Evolutionary conservation across 2,113 vertebrate genomes (phyloP).

Genomic region (Heliornis fulica): DNA sequence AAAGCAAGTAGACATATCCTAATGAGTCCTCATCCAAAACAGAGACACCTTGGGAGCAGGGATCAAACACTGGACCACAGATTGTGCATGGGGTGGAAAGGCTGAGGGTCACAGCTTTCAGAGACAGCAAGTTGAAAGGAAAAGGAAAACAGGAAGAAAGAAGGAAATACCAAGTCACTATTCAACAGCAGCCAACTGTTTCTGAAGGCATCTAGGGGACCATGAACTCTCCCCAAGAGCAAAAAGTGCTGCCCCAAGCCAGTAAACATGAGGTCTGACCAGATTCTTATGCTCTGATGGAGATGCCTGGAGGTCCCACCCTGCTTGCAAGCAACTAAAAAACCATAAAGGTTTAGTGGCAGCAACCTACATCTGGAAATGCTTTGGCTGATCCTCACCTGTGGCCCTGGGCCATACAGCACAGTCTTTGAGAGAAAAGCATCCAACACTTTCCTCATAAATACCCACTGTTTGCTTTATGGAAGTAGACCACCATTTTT

Average conservation of each 20-base stretch:
- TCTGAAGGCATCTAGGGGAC: background rate
- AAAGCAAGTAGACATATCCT: background rate
- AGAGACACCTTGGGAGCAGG: background rate
- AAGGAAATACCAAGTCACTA: background rate
- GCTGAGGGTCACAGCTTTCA: background rate
- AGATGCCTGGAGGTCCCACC: background rate
- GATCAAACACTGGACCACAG: background rate
- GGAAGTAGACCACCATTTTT: background rate
- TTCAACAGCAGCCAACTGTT: background rate
- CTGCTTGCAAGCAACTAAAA: background rate
- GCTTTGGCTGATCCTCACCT: background rate
- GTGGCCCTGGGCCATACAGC: background rate
- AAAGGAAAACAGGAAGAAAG: background rate
- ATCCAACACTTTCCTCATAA: background rate
- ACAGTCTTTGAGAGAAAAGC: background rate
- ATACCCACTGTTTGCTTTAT: background rate
- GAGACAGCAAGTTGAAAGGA: background rate
- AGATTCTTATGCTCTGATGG: background rate
- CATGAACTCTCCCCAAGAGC: background rate
- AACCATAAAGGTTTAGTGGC: background rate
- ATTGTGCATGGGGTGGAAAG: background rate
- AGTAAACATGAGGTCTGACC: background rate
- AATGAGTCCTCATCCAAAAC: background rate
- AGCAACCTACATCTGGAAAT: background rate
- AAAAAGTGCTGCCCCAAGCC: background rate